A percentile compares a stretch with the other conserved stretches of the same genome.
phyloP scores from a whole-genome alignment of 2,113 vertebrate species.

The Corythaeola cristata region DNA sequence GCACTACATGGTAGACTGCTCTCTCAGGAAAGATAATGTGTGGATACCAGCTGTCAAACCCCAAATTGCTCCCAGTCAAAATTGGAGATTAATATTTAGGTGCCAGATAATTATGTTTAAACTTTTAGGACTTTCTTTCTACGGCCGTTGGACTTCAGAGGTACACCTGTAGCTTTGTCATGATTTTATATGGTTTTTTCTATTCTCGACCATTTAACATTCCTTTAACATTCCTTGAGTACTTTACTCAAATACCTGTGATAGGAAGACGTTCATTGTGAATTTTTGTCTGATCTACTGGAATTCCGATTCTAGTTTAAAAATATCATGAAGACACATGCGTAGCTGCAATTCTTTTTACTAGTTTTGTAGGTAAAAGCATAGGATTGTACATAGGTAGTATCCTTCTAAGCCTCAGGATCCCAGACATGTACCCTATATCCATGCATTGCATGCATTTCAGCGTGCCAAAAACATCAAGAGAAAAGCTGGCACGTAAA shows the following conservation, averaged over 20 bases:
- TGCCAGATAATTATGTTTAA: background rate
- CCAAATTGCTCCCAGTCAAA: background rate
- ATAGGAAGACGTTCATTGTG: background rate
- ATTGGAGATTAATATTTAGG: conserved; percentile 10
- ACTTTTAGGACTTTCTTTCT: background rate
- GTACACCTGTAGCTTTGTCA: background rate
- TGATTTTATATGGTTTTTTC: background rate
- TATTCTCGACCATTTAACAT: background rate
- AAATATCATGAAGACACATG: background rate
- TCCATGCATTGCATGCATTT: background rate
- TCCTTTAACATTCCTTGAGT: background rate
- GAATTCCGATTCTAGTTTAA: background rate
- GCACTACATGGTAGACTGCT: background rate
- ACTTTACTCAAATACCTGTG: background rate
- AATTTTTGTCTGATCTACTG: background rate
- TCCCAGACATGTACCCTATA: background rate
- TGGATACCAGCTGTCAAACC: conserved; percentile 9
- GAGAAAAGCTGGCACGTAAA: background rate
- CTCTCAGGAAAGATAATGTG: background rate
- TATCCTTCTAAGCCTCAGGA: background rate
- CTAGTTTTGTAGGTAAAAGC: background rate
- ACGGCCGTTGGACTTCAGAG: background rate
- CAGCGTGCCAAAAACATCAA: background rate
- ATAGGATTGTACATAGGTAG: rapidly evolving
- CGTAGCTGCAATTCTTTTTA: background rate